Percentiles rank a stretch among this genome's conserved stretches.
phyloP scores from a whole-genome alignment of 2,888 invertebrate species.

The Hecatera dysodea region DNA sequence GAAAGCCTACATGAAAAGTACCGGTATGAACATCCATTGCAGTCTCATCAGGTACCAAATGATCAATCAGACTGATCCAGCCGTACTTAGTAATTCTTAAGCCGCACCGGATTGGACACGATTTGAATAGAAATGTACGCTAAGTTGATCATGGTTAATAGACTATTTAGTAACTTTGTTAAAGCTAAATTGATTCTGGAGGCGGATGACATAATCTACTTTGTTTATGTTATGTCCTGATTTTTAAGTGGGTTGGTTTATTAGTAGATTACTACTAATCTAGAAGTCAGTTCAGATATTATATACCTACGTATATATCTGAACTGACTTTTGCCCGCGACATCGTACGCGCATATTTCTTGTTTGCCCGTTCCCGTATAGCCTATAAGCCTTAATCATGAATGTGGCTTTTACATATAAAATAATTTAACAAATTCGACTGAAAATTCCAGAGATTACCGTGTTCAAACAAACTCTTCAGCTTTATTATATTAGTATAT shows the following conservation, averaged over 20 bases:
- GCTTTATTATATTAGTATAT: too few relatives aligned
- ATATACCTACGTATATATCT: too few relatives aligned
- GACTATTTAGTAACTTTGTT: conserved; percentile 35
- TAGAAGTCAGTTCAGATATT: too few relatives aligned
- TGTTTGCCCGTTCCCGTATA: too few relatives aligned
- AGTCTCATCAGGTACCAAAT: conserved; percentile 57
- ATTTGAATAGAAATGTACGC: conserved; percentile 49
- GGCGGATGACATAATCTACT: conserved; percentile 31
- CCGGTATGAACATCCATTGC: conserved; percentile 28
- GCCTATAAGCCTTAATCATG: too few relatives aligned
- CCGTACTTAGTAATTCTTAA: conserved; percentile 54
- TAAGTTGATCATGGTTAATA: conserved; percentile 20
- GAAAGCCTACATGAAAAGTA: conserved; percentile 44
- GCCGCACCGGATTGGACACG: conserved; percentile 37
- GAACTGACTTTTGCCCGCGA: too few relatives aligned
- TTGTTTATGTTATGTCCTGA: conserved; percentile 24
- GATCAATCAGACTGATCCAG: conserved; percentile 55
- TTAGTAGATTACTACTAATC: too few relatives aligned
- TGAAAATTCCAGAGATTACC: too few relatives aligned
- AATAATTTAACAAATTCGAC: too few relatives aligned
- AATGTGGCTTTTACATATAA: too few relatives aligned
- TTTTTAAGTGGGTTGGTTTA: background rate
- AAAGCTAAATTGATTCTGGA: conserved; percentile 13
- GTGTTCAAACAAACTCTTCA: too few relatives aligned
- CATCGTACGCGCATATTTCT: too few relatives aligned